A percentile compares a stretch with the other conserved stretches of the same genome.
Conservation (phyloP, 2,888 invertebrate genomes). For the Pristionchus maxplancki region DNA sequence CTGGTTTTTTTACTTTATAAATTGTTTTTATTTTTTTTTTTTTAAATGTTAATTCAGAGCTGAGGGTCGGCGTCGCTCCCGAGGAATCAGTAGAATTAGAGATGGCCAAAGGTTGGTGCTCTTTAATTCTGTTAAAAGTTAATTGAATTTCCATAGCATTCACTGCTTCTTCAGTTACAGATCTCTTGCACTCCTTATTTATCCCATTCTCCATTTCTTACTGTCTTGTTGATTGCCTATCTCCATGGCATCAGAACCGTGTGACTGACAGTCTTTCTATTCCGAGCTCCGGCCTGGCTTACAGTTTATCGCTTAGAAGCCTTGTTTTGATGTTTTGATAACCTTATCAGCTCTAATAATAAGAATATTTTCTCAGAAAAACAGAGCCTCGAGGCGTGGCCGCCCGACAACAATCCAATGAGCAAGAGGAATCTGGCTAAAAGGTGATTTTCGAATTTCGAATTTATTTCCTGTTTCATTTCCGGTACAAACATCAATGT, state of each 20-base stretch:
- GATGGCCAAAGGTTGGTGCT: not conserved
- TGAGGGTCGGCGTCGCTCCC: not conserved
- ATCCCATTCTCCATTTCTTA: not conserved
- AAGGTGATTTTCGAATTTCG: constrained; percentile 55
- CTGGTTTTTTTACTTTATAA: not conserved
- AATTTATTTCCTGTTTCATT: not conserved
- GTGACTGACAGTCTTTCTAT: not conserved
- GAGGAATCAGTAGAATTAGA: not conserved
- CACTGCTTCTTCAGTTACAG: not conserved
- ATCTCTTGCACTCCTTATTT: not conserved
- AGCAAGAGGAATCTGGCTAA: constrained; percentile 57
- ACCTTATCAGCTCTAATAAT: not conserved
- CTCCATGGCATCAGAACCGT: not conserved
- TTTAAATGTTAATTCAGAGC: not conserved
- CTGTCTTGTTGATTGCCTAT: not conserved
- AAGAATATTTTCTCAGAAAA: not conserved
- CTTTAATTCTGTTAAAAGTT: not conserved
- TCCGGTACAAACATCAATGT: not conserved
- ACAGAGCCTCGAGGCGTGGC: constrained; percentile 33
- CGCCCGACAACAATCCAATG: constrained; percentile 60
- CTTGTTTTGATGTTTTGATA: not conserved
- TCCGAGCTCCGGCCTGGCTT: not conserved
- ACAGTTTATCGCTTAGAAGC: not conserved
- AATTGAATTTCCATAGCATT: not conserved
- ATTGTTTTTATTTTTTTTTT: not conserved